Evolutionary conservation across 2,888 invertebrate species (phyloP), one percentile per base, ranked within the genome.

Genomic region (Acheta domesticus): DNA sequence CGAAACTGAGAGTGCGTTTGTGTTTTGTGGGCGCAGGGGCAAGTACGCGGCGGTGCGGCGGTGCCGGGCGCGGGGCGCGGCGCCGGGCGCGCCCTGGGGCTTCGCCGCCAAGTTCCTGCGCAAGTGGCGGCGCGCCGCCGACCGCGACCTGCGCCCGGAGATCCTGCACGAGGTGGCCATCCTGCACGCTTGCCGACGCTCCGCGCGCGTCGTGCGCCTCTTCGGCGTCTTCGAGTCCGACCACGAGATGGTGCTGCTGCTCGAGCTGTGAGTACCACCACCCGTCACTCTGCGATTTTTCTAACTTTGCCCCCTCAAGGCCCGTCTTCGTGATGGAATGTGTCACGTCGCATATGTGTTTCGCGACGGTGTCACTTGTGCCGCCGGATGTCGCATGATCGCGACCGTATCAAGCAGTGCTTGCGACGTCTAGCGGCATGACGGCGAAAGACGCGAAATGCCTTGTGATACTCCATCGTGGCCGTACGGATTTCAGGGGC

Each of bases 171-270:
- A 88, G 83, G 89, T 90, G 83, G 89, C 89, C 82, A 90, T 91
- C 85, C 87, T 90, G 84, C 89, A 90, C 84, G 87, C 90, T 84
- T 89, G 89, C 80, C 87, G 89, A 49, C 86, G 87, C 76, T 88
- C 88, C 83, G 87, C 89, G 12, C 86, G 89, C 78, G 88, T 91
- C 81, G 90, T 91, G 19, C 87, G 88, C 74, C 87, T 91, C 78
- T 88, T 90, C 83, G 89, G 90, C 84, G 90, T 91, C 75, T 91
- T 88, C 84, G 91, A 91, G 84, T 90, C 90, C 12, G 86, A 86
- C 81, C 86, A 87, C 78, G 91, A 91, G 84, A 89, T 90, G 85
- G 88, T 91, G 80, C 87, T 91, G 80, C 88, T 91, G 82, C 88
- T 91, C 76, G 91, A 91, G 86, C 86, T 91, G 91, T 91, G 85